Percentiles rank a stretch among this genome's conserved stretches.
Evolutionary conservation across 2,888 invertebrate genomes (phyloP).

Genomic region (Flexamia atlantica): DNA sequence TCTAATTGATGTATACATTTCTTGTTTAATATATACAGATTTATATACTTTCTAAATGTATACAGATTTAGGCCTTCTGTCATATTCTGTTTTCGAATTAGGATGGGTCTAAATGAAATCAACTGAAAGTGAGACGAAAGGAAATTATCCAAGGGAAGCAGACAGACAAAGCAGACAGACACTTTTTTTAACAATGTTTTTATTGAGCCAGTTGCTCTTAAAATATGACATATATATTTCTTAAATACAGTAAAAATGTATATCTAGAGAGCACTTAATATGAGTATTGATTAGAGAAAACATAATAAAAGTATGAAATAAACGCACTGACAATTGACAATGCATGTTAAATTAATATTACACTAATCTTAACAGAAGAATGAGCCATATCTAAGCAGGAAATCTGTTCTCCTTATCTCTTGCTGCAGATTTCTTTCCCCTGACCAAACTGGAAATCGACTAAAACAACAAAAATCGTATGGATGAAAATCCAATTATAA

Average conservation of each 20-base stretch:
- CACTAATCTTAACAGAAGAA: background rate
- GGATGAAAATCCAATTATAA: too few species aligned
- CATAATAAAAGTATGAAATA: background rate
- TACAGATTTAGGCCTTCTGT: too few species aligned
- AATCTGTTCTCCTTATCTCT: slow-evolving; percentile 29
- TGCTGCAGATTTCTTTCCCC: slow-evolving; percentile 1
- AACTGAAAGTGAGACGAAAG: too few species aligned
- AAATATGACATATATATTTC: slow-evolving; percentile 6
- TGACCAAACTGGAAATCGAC: slow-evolving; percentile 19
- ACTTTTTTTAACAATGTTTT: slow-evolving; percentile 6
- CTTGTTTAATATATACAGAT: too few species aligned
- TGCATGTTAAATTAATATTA: slow-evolving; percentile 35
- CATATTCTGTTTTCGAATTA: too few species aligned
- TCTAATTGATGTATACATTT: too few species aligned
- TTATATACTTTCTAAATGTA: too few species aligned
- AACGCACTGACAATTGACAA: slow-evolving; percentile 14
- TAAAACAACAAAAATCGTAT: background rate
- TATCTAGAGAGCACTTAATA: slow-evolving; percentile 34
- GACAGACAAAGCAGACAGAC: too few species aligned
- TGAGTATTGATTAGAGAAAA: too few species aligned
- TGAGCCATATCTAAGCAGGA: background rate
- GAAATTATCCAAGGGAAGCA: too few species aligned
- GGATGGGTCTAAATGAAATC: too few species aligned
- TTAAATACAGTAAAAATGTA: slow-evolving; percentile 1
- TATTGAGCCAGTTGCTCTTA: slow-evolving; percentile 24